These are phyloP conservation scores for Falco concolor DNA, from an alignment of 2,797 vertebrate species.

Conservation along the genomic window DNA sequence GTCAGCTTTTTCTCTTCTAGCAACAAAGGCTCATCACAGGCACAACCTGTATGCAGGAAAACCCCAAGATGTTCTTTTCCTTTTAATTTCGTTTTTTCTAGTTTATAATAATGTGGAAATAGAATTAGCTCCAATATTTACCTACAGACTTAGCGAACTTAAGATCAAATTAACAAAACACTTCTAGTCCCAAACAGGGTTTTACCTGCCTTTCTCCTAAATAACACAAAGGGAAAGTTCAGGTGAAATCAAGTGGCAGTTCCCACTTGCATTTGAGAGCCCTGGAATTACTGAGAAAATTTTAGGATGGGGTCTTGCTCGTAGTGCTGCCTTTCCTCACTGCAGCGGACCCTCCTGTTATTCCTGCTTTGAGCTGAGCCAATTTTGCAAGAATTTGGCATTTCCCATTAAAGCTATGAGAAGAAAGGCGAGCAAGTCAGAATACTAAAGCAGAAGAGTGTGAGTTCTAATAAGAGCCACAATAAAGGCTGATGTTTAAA, in stretches of 20 bases:
- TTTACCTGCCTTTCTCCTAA: background rate
- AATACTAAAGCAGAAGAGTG: background rate
- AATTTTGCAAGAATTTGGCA: background rate
- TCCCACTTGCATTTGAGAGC: background rate
- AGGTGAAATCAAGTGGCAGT: background rate
- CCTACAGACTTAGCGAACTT: background rate
- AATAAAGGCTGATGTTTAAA: background rate
- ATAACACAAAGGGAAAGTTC: background rate
- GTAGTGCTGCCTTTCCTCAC: background rate
- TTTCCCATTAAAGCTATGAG: background rate
- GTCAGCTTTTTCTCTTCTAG: background rate
- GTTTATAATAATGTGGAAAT: background rate
- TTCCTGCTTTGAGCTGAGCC: background rate
- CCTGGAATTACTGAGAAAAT: background rate
- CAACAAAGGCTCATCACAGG: background rate
- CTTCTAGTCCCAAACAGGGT: background rate
- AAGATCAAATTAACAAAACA: background rate
- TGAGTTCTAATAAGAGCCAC: background rate
- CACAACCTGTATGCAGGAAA: background rate
- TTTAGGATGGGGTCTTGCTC: background rate
- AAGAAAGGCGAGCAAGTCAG: background rate
- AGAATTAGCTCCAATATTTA: background rate
- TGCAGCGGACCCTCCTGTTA: background rate
- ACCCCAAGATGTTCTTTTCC: background rate
- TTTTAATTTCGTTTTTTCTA: background rate